Evolutionary conservation across 2,797 vertebrate genomes (phyloP), one percentile per base, ranked within the genome.

Genomic region (Austrolebias charrua): DNA sequence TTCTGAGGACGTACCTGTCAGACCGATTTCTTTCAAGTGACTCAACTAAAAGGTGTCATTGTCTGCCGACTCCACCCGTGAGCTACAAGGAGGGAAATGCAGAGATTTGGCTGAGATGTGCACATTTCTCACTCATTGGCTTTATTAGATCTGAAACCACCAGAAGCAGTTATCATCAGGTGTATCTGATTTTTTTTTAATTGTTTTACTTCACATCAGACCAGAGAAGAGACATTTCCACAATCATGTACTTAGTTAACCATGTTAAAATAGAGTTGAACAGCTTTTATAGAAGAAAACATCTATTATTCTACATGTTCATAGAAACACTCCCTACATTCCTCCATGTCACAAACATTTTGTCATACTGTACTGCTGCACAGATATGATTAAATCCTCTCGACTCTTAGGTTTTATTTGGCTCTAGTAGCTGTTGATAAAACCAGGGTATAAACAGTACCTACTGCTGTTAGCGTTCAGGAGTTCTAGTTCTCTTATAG

Each of bases 61-160:
- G 71, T 86, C 58, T 56, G 29, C 54, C 28, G 12, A 49, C 81
- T 43, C 64, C 77, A 71, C 84, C 82, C 79, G 66, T 38, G 14
- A 60, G n/a, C 31, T 43, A 45, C 33, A 31, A 42, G 51, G 13
- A 40, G 20, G 28, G 24, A 45, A 1, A 10, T 3, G 20, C 38
- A 3, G 29, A n/a, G 53, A 3, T 51, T 52, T 56, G 63, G 14
- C 42, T 50, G 43, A 35, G 63, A 66, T 50, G 4, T 67, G 68
- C 19, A 55, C 11, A 76, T 81, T 71, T 50, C 28, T 31, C 63
- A 45, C 1, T 9, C 38, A 6, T 4, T 6, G 7, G 7, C 8
- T 48, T 44, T 42, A 46, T 54, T 33, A 6, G 9, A 19, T 24
- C 42, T 47, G 31, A 50, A 47, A 51, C 42, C 20, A 46, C 52